These are phyloP conservation scores for Macaca nemestrina DNA, from an alignment of 2,113 vertebrate species.

Conservation along the genomic window DNA sequence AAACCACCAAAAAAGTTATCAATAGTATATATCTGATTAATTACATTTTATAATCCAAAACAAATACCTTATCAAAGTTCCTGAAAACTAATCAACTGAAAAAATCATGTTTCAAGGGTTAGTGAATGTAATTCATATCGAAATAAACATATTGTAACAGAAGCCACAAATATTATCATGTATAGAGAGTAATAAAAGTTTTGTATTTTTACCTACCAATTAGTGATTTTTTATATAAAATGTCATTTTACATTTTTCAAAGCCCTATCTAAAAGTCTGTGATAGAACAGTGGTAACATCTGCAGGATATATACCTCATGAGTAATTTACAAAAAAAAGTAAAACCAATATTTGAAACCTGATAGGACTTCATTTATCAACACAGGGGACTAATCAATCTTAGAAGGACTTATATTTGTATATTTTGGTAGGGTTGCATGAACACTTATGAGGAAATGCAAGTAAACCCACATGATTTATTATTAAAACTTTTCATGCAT, in stretches of 20 bases:
- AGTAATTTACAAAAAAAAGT: not conserved
- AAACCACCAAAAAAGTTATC: not conserved
- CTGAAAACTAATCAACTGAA: not conserved
- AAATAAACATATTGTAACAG: not conserved
- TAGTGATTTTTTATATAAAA: not conserved
- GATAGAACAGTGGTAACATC: not conserved
- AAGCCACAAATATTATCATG: not conserved
- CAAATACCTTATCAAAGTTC: not conserved
- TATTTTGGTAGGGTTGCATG: not conserved
- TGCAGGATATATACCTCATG: not conserved
- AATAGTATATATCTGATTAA: not conserved
- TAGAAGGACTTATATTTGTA: not conserved
- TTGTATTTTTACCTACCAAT: not conserved
- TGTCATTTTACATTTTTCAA: not conserved
- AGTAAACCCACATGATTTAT: not conserved
- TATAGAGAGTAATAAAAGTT: not conserved
- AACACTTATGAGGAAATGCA: not conserved
- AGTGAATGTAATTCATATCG: not conserved
- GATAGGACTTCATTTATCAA: not conserved
- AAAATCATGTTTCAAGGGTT: not conserved
- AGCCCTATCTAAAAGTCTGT: not conserved
- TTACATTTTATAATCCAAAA: not conserved
- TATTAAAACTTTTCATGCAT: not conserved
- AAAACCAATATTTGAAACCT: not conserved
- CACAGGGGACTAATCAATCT: not conserved